Percentiles rank a stretch among this genome's conserved stretches.
phyloP scores from a whole-genome alignment of 1,140 invertebrate species.

The Mamestra configurata region DNA sequence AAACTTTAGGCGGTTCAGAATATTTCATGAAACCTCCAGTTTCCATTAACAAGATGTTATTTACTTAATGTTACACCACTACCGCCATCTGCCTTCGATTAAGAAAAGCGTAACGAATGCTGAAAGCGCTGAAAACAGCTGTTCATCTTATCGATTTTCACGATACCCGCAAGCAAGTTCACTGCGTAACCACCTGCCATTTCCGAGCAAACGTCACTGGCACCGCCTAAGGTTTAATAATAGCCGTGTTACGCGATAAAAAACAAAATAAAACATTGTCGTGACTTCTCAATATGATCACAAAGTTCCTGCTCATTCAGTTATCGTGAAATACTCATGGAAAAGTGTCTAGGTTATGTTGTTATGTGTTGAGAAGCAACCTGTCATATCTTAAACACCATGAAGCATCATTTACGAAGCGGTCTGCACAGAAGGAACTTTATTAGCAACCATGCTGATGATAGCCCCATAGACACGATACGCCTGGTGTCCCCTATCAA shows the following conservation, averaged over 20 bases:
- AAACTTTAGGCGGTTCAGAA: background rate
- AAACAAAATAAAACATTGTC: conserved; percentile 5
- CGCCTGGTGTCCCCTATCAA: conserved; percentile 80
- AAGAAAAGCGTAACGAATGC: conserved; percentile 5
- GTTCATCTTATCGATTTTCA: conserved; percentile 78
- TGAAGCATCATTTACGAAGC: conserved; percentile 68
- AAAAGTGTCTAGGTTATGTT: conserved; percentile 68
- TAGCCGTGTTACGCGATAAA: conserved; percentile 39
- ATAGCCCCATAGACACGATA: conserved; percentile 78
- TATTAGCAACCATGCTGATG: conserved; percentile 75
- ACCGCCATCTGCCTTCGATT: conserved; percentile 62
- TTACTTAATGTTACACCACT: background rate
- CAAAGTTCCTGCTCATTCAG: background rate
- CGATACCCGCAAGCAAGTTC: conserved; percentile 70
- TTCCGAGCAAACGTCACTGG: conserved; percentile 58
- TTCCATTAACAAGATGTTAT: background rate
- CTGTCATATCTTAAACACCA: conserved; percentile 51
- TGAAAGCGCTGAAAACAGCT: conserved; percentile 67
- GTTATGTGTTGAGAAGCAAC: conserved; percentile 46
- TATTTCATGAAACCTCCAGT: background rate
- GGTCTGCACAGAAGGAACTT: conserved; percentile 76
- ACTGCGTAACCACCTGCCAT: conserved; percentile 73
- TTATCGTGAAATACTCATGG: conserved; percentile 7
- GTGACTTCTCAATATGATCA: background rate
- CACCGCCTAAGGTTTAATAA: conserved; percentile 40